Evolutionary conservation across 1,140 invertebrate genomes (phyloP), one percentile per base, ranked within the genome.

Genomic region (Brachionus rubens): DNA sequence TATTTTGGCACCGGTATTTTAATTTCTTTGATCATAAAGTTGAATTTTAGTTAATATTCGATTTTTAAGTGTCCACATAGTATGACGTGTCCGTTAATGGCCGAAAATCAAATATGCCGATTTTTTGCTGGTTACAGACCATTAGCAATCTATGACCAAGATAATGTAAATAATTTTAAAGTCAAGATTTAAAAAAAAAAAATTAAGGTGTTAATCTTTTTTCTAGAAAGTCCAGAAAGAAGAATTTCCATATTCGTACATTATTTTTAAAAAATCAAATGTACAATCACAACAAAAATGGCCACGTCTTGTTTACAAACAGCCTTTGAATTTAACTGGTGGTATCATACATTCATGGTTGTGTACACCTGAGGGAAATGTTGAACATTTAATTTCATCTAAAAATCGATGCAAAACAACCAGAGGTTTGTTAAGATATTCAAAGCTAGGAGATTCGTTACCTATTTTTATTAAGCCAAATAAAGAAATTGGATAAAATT

Each of bases 41-140:
- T 36, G 3, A 28, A 33, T 4, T 36, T 36, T 3, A 46, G 24
- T 12, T 43, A 26, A 19, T 16, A 1, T 12, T 56, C 9, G 14
- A 36, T 40, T 40, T 62, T 19, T 59, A 62, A 65, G 59, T 72
- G 68, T 72, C 68, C 68, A 12, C 46, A 72, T 72, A 16, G 19
- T 24, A 9, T 30, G 12, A 40, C 9, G 3, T 72, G 68, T 52
- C 68, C 68, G 19, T 50, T 72, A 24, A 28, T 50, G 2, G 47
- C 5, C 10, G 46, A 50, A 21, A 72, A 72, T 50, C 33, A 36
- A 24, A 14, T 19, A 14, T 72, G 68, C 19, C 21, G 68, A 36
- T 48, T 54, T 9, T 72, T 72, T 30, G 68, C 30, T 36, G n/a
- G 33, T 36, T 72, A 50, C 30, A 50, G n/a, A 36, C 68, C 68